Evolutionary conservation across 2,797 vertebrate species (phyloP), one percentile per base, ranked within the genome.

Genomic region (Enteromius afrohamiltoni): DNA sequence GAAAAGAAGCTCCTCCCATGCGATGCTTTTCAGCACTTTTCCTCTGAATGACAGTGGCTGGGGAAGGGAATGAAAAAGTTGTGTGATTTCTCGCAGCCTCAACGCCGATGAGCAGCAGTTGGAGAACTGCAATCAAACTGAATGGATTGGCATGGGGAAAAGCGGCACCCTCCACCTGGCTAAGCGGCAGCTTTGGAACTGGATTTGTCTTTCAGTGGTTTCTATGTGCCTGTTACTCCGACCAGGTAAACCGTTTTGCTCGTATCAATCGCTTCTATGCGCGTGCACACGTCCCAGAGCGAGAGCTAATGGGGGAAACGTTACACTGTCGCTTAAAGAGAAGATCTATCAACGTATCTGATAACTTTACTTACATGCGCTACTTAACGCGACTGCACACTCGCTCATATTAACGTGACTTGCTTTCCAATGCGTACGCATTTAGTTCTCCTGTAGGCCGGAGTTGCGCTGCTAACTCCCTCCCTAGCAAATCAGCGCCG

Each of bases 91-190:
- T 92, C 92, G 90, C 94, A 94, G 92, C 92, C 86, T 76, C 91
- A 91, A 90, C 89, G 93, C 91, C 91, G 90, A 92, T 90, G 92
- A 93, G 92, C 88, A 94, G 93, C 88, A 95, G 93, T 90, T 89
- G 90, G 92, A 90, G 89, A 91, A 84, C 92, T 93, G 93, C 94
- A 95, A 93, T 94, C 93, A 91, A 95, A 94, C 92, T 96, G 95
- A 92, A 95, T 95, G 95, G 95, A 93, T 94, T 95, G 95, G 94
- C 89, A 96, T 96, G 95, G 95, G 95, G 95, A 95, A 93, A 95
- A 94, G 95, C 94, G 93, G 94, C 95, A 89, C 93, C 91, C 93
- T 93, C 86, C 93, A 90, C 93, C 92, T 92, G 95, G 95, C 95
- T 95, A 91, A 95, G 94, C 94, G 91, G 93, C 93, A 92, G 94